These are phyloP conservation scores for Hephaestus fuliginosus DNA, from an alignment of 2,797 vertebrate genomes.

Conservation along the genomic window DNA sequence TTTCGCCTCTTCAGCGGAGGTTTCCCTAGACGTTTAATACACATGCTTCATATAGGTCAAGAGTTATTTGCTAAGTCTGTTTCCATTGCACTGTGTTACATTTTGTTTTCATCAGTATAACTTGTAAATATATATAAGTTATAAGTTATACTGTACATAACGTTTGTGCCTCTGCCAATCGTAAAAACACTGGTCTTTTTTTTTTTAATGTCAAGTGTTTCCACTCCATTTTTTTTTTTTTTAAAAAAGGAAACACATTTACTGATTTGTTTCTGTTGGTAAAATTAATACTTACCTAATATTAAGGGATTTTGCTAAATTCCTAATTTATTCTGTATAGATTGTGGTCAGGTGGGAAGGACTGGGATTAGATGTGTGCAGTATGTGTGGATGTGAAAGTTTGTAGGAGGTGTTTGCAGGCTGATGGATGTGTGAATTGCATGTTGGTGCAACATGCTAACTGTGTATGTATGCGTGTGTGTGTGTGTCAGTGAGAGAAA, in stretches of 20 bases:
- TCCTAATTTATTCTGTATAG: background rate
- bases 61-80: background rate
- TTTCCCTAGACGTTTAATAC: background rate
- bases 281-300: too few species aligned
- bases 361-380: constrained; percentile 9
- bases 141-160: background rate
- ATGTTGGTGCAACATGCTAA: constrained; percentile 64
- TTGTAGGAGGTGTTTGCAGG: constrained; percentile 58
- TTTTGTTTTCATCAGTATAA: background rate
- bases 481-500: constrained; percentile 3
- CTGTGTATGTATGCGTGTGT: constrained; percentile 25
- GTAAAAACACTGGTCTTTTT: too few species aligned
- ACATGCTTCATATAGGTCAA: background rate
- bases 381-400: constrained; percentile 44
- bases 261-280: background rate
- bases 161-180: background rate
- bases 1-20: background rate
- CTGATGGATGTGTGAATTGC: constrained; percentile 60
- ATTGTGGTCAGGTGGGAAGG: constrained; percentile 24
- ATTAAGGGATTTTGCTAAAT: too few species aligned
- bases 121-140: too few species aligned
- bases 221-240: background rate
- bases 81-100: background rate
- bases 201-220: background rate
- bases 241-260: constrained; percentile 8